A percentile compares a stretch with the other conserved stretches of the same genome.
Conservation (phyloP, 2,113 vertebrate genomes). For the Sarotherodon lohbergeri region DNA sequence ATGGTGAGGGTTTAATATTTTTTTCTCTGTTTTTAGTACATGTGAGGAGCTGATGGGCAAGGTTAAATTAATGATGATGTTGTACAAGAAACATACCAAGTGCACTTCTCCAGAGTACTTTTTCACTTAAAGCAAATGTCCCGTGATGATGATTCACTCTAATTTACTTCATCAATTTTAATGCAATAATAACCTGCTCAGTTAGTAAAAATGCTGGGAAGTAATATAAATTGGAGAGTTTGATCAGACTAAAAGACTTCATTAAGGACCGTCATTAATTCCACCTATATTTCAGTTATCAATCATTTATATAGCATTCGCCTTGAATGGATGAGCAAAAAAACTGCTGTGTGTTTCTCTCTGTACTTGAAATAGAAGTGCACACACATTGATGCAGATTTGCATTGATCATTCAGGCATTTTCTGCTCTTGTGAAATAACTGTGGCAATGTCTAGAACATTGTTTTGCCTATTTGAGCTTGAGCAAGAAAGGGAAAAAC, state of each 20-base stretch:
- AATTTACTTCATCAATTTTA: constrained; percentile 62
- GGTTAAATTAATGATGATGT: constrained; percentile 20
- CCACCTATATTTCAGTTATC: constrained; percentile 21
- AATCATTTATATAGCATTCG: constrained; percentile 20
- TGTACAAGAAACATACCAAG: constrained; percentile 30
- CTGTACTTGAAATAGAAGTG: neutral
- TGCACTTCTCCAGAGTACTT: constrained; percentile 28
- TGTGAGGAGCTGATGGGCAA: constrained; percentile 4
- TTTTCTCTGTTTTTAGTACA: neutral
- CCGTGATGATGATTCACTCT: constrained; percentile 55
- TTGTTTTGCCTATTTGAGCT: constrained; percentile 33
- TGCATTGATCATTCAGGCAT: constrained; percentile 16
- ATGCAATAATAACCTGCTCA: constrained; percentile 47
- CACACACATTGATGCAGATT: neutral
- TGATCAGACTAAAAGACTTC: constrained; percentile 33
- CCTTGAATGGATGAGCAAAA: neutral
- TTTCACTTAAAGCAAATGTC: constrained; percentile 53
- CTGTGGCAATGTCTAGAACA: neutral
- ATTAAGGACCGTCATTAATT: neutral
- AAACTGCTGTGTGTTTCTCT: neutral
- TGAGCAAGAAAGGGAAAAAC: neutral
- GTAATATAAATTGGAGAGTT: constrained; percentile 34
- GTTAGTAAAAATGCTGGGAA: constrained; percentile 34
- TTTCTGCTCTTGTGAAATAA: neutral
- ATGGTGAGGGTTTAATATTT: neutral